Base-by-base conservation (phyloP, 2,113 vertebrate genomes). In the Sapayoa aenigma region DNA sequence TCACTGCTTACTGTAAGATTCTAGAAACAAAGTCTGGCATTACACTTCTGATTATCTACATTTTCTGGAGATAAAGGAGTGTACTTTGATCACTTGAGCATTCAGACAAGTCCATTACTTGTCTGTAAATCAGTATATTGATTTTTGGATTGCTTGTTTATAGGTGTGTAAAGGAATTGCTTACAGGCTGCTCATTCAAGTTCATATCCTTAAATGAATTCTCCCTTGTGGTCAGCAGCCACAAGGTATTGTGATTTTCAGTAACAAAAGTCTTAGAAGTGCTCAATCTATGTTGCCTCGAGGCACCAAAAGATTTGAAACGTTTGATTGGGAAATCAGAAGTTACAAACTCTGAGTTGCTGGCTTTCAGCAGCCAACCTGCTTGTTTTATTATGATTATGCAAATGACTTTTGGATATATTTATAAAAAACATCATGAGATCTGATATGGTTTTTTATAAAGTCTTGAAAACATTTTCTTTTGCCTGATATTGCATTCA, bases 81-180 rank as follows among this genome's bases (percentile, higher is more conserved):
- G 28, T 55, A 50, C 20, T 93, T 82, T 85, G 42, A 67, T 84
- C 47, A 77, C 53, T 56, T 91, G n/a, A 50, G 25, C 13, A 42
- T 83, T 31, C 59, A 80, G 78, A 88, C 55, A 95, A 62, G 80
- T 87, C 11, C 52, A 47, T 93, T 84, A 83, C 39, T 97, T 96
- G 56, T 85, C 86, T 92, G 53, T 94, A 92, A 94, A 69, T 84
- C 75, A 65, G 58, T 93, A 68, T 67, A 94, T 92, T 90, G 78
- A 83, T 92, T 95, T 96, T 86, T 44, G 4, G 65, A 93, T 93
- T 91, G 49, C 50, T 97, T 95, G 66, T 89, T 95, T 92, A 58
- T 89, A 94, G 68, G 44, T 42, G 50, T 65, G 14, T 50, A 78
- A 90, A 78, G 27, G 33, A 63, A 74, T 87, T 76, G 11, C 77